phyloP scores from a whole-genome alignment of 1,140 invertebrate species.

The Leptinotarsa lineolata region DNA sequence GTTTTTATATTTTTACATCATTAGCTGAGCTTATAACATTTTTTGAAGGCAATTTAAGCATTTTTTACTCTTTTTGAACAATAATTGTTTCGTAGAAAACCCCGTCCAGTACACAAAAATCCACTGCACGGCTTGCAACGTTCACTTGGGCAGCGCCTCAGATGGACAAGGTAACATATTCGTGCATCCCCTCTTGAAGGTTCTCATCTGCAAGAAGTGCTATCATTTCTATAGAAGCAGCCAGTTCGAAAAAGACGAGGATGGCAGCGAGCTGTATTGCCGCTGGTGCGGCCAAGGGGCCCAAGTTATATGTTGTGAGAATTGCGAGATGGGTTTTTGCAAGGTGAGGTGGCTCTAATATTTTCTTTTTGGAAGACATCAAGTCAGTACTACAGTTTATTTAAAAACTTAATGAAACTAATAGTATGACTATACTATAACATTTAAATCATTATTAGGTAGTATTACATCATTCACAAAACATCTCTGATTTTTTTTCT shows the following conservation, averaged over 20 bases:
- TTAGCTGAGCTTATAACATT: too few relatives aligned
- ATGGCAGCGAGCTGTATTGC: constrained; percentile 88
- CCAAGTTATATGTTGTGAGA: constrained; percentile 80
- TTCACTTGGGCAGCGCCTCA: constrained; percentile 71
- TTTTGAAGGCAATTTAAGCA: too few relatives aligned
- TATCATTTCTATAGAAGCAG: constrained; percentile 78
- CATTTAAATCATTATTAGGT: too few relatives aligned
- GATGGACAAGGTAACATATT: constrained; percentile 64
- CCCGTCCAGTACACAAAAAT: constrained; percentile 59
- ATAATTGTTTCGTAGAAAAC: constrained; percentile 33
- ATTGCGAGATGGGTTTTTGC: constrained; percentile 79
- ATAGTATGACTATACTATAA: too few relatives aligned
- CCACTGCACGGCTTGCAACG: constrained; percentile 74
- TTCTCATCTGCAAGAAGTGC: constrained; percentile 78
- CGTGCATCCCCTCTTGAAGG: constrained; percentile 76
- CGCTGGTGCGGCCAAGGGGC: constrained; percentile 89
- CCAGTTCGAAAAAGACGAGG: constrained; percentile 78
- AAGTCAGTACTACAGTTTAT: too few relatives aligned
- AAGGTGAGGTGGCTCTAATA: constrained; percentile 62
- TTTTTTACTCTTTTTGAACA: too few relatives aligned
- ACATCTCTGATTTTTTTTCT: too few relatives aligned
- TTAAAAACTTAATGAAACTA: too few relatives aligned
- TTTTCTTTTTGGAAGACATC: too few relatives aligned
- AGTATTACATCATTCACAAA: too few relatives aligned
- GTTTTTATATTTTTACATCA: too few relatives aligned